A percentile compares a stretch with the other conserved stretches of the same genome.
phyloP scores from a whole-genome alignment of 1,140 invertebrate genomes.

The Ceratina australensis region DNA sequence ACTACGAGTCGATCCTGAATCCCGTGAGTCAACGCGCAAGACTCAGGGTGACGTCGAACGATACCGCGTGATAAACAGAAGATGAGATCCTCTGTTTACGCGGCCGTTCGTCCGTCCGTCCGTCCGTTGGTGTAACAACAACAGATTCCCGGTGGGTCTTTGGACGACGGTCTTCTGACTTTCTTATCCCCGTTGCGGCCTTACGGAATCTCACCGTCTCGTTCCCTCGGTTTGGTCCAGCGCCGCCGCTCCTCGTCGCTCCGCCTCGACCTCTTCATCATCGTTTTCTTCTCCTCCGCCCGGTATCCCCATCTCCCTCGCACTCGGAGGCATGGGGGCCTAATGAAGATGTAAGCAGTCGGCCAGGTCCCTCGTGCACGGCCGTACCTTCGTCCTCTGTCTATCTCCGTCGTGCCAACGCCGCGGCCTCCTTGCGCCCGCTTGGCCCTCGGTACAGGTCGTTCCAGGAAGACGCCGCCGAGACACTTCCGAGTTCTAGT shows the following conservation, averaged over 20 bases:
- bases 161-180: slow-evolving; percentile 72
- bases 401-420: slow-evolving; percentile 62
- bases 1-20: too few relatives aligned
- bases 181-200: slow-evolving; percentile 69
- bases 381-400: slow-evolving; percentile 72
- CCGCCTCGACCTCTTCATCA: slow-evolving; percentile 51
- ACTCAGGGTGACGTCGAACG: neutral
- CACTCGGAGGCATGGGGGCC: slow-evolving; percentile 70
- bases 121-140: slow-evolving; percentile 76
- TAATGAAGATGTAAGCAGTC: slow-evolving; percentile 80
- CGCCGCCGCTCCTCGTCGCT: slow-evolving; percentile 36
- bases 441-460: slow-evolving; percentile 53
- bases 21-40: neutral
- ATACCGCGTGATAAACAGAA: slow-evolving; percentile 53
- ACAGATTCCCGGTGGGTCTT: slow-evolving; percentile 78
- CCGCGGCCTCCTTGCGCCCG: slow-evolving; percentile 47
- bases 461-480: slow-evolving; percentile 51
- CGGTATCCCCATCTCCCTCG: slow-evolving; percentile 49
- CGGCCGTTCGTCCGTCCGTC: slow-evolving; percentile 69
- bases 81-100: slow-evolving; percentile 78
- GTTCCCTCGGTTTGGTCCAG: slow-evolving; percentile 35
- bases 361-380: slow-evolving; percentile 73
- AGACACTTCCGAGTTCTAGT: slow-evolving; percentile 44
- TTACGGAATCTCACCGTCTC: slow-evolving; percentile 59
- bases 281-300: slow-evolving; percentile 37